phyloP scores from a whole-genome alignment of 1,140 invertebrate species.

The Dendroctonus valens region DNA sequence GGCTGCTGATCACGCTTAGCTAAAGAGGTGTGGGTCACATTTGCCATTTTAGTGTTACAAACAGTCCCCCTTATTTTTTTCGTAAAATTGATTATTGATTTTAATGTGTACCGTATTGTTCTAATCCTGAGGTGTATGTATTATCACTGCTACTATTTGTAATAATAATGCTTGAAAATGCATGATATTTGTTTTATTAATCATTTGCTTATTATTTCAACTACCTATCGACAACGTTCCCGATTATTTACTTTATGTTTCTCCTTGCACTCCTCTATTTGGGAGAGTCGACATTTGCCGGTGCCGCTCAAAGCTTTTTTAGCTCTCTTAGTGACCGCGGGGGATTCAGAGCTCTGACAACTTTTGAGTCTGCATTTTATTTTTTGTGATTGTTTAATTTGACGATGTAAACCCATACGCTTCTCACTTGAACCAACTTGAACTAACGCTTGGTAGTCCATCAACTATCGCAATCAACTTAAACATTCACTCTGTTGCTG shows the following conservation, averaged over 20 bases:
- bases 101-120: constrained; percentile 59
- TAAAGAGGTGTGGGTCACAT: constrained; percentile 47
- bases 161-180: constrained; percentile 85
- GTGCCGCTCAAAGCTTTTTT: no score
- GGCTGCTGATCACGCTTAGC: constrained; percentile 51
- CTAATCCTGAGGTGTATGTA: constrained; percentile 53
- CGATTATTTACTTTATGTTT: neutral
- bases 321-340: no score
- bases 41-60: constrained; percentile 44
- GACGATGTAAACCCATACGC: constrained; percentile 4
- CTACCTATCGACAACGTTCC: constrained; percentile 32
- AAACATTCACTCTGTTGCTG: constrained; percentile 25
- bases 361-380: constrained; percentile 38
- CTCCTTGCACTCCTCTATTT: neutral
- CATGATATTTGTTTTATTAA: constrained; percentile 86
- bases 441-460: constrained; percentile 9
- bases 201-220: constrained; percentile 66
- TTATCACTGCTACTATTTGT: constrained; percentile 68
- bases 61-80: constrained; percentile 32
- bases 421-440: constrained; percentile 3
- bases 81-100: constrained; percentile 29
- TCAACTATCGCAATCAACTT: constrained; percentile 11
- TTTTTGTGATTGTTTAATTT: constrained; percentile 40
- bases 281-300: neutral
- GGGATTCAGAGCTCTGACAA: constrained; percentile 1